Conservation (phyloP, 2,113 vertebrate species). For the Antennarius striatus region DNA sequence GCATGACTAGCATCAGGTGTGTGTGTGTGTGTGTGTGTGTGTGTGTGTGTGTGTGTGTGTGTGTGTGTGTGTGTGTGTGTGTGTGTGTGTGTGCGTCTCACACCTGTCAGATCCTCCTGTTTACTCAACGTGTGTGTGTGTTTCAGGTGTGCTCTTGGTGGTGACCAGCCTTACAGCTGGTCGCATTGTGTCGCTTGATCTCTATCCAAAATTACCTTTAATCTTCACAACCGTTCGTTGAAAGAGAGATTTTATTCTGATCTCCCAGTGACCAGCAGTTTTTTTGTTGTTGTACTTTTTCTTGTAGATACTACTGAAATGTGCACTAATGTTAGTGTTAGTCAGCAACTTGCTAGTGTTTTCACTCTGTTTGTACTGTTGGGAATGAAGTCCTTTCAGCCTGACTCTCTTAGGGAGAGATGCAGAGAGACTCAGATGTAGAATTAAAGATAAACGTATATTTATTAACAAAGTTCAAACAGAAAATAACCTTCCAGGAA, state of each 20-base stretch:
- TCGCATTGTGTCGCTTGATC: conserved; percentile 36
- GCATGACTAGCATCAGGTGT: conserved; percentile 99
- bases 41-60: background rate
- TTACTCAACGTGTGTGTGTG: conserved; percentile 28
- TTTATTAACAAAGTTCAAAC: no score
- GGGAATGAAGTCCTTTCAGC: no score
- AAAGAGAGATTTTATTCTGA: background rate
- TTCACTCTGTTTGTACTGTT: no score
- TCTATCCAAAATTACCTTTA: conserved; percentile 24
- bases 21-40: conserved; percentile 34
- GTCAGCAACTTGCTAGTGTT: no score
- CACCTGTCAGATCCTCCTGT: conserved; percentile 42
- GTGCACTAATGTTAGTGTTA: no score
- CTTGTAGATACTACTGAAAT: no score
- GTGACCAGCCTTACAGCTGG: conserved; percentile 44
- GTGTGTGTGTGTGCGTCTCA: conserved; percentile 2
- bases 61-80: conserved; percentile 76
- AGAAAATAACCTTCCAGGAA: no score
- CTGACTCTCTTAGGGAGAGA: no score
- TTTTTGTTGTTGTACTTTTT: no score
- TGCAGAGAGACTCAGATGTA: no score
- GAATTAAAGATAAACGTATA: no score
- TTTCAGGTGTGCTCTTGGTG: conserved; percentile 57
- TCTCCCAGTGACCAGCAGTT: no score
- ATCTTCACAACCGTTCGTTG: conserved; percentile 13